Conservation (phyloP, 1,140 invertebrate species). For the Nomia melanderi region DNA sequence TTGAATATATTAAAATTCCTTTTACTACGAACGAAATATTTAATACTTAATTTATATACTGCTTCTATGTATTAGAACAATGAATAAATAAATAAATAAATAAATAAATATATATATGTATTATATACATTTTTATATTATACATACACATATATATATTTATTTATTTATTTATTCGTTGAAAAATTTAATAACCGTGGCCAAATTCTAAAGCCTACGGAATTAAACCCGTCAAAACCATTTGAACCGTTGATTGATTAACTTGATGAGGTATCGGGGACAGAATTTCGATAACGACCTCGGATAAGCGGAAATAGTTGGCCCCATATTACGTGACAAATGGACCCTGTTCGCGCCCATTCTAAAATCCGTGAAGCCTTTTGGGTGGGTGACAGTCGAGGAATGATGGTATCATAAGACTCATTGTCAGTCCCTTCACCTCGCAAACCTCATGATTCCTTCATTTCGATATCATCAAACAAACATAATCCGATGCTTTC, state of each 20-base stretch:
- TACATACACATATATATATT: too few relatives aligned
- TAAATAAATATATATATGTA: too few relatives aligned
- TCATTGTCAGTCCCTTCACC: background rate
- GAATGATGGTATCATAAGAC: background rate
- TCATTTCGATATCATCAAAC: background rate
- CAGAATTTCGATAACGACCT: constrained; percentile 40
- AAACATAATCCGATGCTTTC: too few relatives aligned
- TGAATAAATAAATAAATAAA: too few relatives aligned
- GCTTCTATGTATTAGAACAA: too few relatives aligned
- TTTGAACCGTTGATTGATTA: constrained; percentile 43
- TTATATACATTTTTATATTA: too few relatives aligned
- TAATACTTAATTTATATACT: too few relatives aligned
- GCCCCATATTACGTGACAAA: background rate
- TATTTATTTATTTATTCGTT: background rate
- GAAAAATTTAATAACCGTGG: background rate
- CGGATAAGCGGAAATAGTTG: constrained; percentile 15
- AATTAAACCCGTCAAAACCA: constrained; percentile 44
- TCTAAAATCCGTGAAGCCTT: background rate
- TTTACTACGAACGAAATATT: too few relatives aligned
- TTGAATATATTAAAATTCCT: too few relatives aligned
- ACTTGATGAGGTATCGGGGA: constrained; percentile 32
- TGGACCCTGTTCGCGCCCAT: background rate
- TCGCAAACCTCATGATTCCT: background rate
- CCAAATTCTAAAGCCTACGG: too few relatives aligned
- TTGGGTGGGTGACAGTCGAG: background rate